Conservation (phyloP, 2,113 vertebrate genomes). For the Isichthys henryi region DNA sequence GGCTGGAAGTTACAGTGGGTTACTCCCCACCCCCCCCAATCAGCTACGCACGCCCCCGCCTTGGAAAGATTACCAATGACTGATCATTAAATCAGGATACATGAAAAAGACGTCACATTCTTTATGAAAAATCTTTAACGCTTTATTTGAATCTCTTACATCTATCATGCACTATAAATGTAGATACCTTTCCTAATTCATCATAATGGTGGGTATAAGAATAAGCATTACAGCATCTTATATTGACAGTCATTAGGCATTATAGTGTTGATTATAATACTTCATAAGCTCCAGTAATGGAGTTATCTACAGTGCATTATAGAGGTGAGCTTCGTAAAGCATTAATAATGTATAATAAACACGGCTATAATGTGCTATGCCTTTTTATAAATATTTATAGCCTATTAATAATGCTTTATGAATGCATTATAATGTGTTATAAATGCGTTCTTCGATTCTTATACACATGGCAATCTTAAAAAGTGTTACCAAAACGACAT, state of each 20-base stretch:
- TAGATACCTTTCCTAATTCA: too few species aligned
- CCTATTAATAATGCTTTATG: background rate
- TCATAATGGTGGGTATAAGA: too few species aligned
- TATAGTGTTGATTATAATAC: background rate
- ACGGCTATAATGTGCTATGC: background rate
- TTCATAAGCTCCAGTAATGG: background rate
- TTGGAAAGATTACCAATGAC: too few species aligned
- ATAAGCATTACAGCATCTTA: too few species aligned
- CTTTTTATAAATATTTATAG: background rate
- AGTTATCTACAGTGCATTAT: background rate
- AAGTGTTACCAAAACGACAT: background rate
- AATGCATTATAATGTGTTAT: background rate
- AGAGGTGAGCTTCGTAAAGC: background rate
- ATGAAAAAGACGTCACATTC: too few species aligned
- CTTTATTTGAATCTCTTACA: background rate
- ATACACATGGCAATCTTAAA: background rate
- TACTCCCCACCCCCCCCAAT: too few species aligned
- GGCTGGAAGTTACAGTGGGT: too few species aligned
- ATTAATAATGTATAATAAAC: background rate
- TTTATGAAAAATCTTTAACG: too few species aligned
- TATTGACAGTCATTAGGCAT: background rate
- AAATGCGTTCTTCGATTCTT: background rate
- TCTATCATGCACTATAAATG: background rate
- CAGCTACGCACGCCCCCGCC: too few species aligned
- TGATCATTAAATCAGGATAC: too few species aligned